These are phyloP conservation scores for Synanthedon tipuliformis DNA, from an alignment of 2,888 invertebrate species.

Conservation along the genomic window DNA sequence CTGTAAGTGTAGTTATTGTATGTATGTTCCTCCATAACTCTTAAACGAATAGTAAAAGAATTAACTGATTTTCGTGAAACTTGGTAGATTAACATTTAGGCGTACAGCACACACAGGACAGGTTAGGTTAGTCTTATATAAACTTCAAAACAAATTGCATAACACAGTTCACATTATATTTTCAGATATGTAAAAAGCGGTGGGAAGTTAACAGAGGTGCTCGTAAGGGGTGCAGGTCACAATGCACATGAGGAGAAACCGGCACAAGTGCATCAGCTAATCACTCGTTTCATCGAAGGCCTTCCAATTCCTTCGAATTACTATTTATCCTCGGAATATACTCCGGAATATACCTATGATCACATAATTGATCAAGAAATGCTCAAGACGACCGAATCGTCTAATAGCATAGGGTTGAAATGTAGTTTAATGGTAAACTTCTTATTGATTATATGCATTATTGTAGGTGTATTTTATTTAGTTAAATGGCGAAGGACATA, in stretches of 20 bases:
- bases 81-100: too few species aligned
- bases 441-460: slow-evolving; percentile 21
- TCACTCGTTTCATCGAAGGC: slow-evolving; percentile 33
- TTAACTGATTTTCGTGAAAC: too few species aligned
- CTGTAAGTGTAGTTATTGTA: too few species aligned
- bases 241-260: slow-evolving; percentile 74
- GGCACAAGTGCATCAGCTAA: slow-evolving; percentile 39
- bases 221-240: slow-evolving; percentile 74
- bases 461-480: slow-evolving; percentile 21
- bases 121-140: too few species aligned
- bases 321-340: not conserved
- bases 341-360: slow-evolving; percentile 2
- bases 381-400: slow-evolving; percentile 2
- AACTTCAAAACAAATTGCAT: too few species aligned
- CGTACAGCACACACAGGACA: too few species aligned
- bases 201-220: slow-evolving; percentile 65
- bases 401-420: slow-evolving; percentile 19
- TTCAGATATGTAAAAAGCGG: slow-evolving; percentile 66
- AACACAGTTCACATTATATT: too few species aligned
- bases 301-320: slow-evolving; percentile 12
- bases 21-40: too few species aligned
- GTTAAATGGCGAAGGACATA: slow-evolving; percentile 28
- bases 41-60: too few species aligned
- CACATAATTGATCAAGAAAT: not conserved
- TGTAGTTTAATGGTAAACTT: slow-evolving; percentile 38